phyloP scores from a whole-genome alignment of 1,140 invertebrate genomes.

The Artemia franciscana region DNA sequence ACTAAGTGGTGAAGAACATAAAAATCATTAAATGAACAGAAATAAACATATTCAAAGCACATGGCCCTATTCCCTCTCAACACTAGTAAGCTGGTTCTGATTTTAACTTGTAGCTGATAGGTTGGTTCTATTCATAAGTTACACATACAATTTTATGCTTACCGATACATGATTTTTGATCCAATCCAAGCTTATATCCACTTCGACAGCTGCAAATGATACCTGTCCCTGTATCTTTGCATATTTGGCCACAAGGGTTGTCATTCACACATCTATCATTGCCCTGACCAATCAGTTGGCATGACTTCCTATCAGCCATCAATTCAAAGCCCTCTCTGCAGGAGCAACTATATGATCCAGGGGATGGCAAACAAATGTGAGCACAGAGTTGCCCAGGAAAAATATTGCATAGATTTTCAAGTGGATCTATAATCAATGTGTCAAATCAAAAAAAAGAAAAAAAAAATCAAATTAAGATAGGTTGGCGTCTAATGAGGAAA shows the following conservation, averaged over 20 bases:
- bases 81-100: too few species aligned
- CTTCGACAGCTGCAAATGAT: constrained; percentile 33
- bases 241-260: constrained; percentile 39
- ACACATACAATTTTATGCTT: too few species aligned
- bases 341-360: constrained; percentile 41
- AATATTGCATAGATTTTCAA: constrained; percentile 35
- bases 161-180: constrained; percentile 26
- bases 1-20: too few species aligned
- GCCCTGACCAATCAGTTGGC: constrained; percentile 19
- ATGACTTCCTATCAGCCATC: constrained; percentile 36
- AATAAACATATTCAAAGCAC: too few species aligned
- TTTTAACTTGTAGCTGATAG: too few species aligned
- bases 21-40: too few species aligned
- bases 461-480: too few species aligned
- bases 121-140: too few species aligned
- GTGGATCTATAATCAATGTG: neutral
- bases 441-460: too few species aligned
- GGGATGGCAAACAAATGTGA: constrained; percentile 39
- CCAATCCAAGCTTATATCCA: constrained; percentile 25
- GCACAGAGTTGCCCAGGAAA: constrained; percentile 39
- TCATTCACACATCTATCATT: constrained; percentile 26
- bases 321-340: constrained; percentile 45
- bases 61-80: too few species aligned
- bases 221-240: constrained; percentile 31
- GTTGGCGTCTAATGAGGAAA: too few species aligned